Evolutionary conservation across 2,888 invertebrate species (phyloP), one percentile per base, ranked within the genome.

Genomic region (Dolichopus griseipennis): DNA sequence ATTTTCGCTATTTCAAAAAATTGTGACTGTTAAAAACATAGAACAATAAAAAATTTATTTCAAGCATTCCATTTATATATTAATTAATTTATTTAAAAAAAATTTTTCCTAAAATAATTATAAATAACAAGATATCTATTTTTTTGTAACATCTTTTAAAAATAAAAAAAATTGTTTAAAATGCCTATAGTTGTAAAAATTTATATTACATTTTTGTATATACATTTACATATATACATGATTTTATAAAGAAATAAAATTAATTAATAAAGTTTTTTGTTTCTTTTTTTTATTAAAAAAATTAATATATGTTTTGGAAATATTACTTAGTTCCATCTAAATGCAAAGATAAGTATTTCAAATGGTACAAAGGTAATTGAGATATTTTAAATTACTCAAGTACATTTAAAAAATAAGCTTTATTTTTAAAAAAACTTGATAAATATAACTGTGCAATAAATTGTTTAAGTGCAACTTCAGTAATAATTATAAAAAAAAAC

Each of bases 181-280:
- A 52, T 15, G 52, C 52, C 52, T 52, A 15, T 52, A 52, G 52
- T 52, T 52, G 18, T 52, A 18, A 37, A 43, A 52, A 52, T 52
- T 52, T 52, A 52, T 18, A 52, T 52, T 52, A 15, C 6, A 52
- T 52, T 52, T 52, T 52, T 52, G 52, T 52, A 52, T 52, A 52
- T 52, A 52, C 52, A 52, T 52, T 18, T 18, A 52, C 52, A 52
- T 52, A 18, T 52, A 52, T 52, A 52, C 52, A 52, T 52, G 9
- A 52, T 52, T 52, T 52, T 52, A 52, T 52, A 52, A 52, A 52
- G 52, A 52, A 52, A 52, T 52, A 52, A 52, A 52, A 52, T 4
- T 2, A 37, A 52, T n/a, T 5, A 18, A 52, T 52, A 2, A n/a
- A 52, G 18, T 18, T 52, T 52, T 52, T 2, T 52, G 52, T 52